Evolutionary conservation across 1,140 invertebrate genomes (phyloP).

Genomic region (Venturia canescens): DNA sequence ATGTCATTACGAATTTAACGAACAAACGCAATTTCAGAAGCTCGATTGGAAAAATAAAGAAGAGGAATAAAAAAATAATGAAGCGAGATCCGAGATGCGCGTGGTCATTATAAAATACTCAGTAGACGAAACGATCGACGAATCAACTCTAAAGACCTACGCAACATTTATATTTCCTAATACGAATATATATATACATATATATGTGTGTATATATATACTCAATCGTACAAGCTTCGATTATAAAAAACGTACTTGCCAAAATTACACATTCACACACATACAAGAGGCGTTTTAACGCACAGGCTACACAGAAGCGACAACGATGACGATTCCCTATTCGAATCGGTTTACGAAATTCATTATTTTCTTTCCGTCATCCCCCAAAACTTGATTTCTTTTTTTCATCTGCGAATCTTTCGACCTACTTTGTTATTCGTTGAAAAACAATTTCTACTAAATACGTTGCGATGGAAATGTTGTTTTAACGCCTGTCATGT

Average conservation of each 20-base stretch:
- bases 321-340: conserved; percentile 16
- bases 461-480: too few relatives aligned
- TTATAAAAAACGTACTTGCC: conserved; percentile 45
- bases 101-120: conserved; percentile 10
- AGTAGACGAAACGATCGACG: conserved; percentile 6
- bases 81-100: conserved; percentile 34
- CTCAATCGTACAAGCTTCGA: conserved; percentile 44
- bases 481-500: too few relatives aligned
- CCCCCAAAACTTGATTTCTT: neutral
- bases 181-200: conserved; percentile 33
- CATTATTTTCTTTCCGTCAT: neutral
- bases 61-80: neutral
- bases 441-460: too few relatives aligned
- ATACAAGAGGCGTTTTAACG: neutral
- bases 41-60: neutral
- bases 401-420: neutral
- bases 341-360: neutral
- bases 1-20: too few relatives aligned
- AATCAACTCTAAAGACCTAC: conserved; percentile 25
- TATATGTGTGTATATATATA: conserved; percentile 17
- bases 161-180: conserved; percentile 38
- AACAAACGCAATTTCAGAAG: neutral
- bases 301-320: conserved; percentile 35
- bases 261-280: conserved; percentile 15
- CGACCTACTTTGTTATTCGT: neutral